phyloP scores from a whole-genome alignment of 2,797 vertebrate genomes.

The Rhinichthys osculus region DNA sequence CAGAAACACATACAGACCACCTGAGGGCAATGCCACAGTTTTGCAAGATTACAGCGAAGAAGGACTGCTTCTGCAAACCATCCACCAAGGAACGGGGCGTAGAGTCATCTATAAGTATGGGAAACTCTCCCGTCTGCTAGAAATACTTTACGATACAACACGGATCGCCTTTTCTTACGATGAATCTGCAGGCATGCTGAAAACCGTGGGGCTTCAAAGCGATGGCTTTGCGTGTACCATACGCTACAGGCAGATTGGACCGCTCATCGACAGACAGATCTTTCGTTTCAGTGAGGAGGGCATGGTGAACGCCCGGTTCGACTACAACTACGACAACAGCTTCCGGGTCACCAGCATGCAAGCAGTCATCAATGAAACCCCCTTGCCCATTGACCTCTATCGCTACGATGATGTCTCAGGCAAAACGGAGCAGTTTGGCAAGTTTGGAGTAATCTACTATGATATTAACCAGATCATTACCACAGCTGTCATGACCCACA shows the following conservation, averaged over 20 bases:
- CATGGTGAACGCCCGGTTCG: constrained; percentile 97
- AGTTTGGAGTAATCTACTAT: constrained; percentile 98
- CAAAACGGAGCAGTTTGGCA: constrained; percentile 97
- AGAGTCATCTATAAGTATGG: constrained; percentile 95
- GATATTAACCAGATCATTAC: constrained; percentile 99
- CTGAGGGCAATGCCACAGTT: constrained; percentile 93
- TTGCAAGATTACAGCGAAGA: constrained; percentile 96
- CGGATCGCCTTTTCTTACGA: constrained; percentile 94
- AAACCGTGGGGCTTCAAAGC: constrained; percentile 94
- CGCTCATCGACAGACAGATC: constrained; percentile 96
- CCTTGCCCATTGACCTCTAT: constrained; percentile 95
- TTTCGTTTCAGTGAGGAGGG: constrained; percentile 98
- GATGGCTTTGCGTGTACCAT: constrained; percentile 98
- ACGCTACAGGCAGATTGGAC: constrained; percentile 96
- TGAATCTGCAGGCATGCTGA: constrained; percentile 93
- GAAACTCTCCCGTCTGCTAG: constrained; percentile 90
- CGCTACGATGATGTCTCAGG: constrained; percentile 97
- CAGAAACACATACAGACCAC: constrained; percentile 92
- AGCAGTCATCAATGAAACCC: constrained; percentile 96
- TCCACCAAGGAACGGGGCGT: constrained; percentile 92
- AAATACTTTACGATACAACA: constrained; percentile 95
- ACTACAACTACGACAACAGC: constrained; percentile 99
- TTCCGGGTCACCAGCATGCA: constrained; percentile 99
- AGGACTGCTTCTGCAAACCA: constrained; percentile 90
- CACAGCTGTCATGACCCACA: constrained; percentile 98